A percentile compares a stretch with the other conserved stretches of the same genome.
phyloP scores from a whole-genome alignment of 1,140 invertebrate species.

The Drosophila kepulauana region DNA sequence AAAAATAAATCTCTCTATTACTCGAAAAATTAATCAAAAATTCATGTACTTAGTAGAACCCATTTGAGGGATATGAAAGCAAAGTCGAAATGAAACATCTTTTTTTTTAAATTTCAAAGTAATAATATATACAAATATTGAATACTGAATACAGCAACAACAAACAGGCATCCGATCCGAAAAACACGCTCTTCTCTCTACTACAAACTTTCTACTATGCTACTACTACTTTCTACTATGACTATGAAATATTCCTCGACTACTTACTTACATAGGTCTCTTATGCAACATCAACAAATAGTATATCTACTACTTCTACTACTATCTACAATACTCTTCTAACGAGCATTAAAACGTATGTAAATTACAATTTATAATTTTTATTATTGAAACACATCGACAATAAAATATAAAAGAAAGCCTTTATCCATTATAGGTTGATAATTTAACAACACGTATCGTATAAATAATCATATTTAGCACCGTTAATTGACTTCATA shows the following conservation, averaged over 20 bases:
- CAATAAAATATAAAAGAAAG: constrained; percentile 23
- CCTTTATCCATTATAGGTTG: constrained; percentile 16
- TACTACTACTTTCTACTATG: constrained; percentile 32
- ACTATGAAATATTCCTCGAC: constrained; percentile 26
- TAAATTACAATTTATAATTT: constrained; percentile 49
- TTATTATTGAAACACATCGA: constrained; percentile 23
- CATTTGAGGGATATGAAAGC: not conserved
- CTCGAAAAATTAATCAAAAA: too few relatives aligned
- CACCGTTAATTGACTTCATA: not conserved
- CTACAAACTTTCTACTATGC: constrained; percentile 18
- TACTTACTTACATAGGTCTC: constrained; percentile 35
- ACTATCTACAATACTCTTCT: constrained; percentile 57
- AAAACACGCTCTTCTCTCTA: constrained; percentile 49
- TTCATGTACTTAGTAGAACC: too few relatives aligned
- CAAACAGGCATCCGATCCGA: constrained; percentile 34
- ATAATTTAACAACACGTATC: constrained; percentile 9
- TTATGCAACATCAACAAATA: constrained; percentile 46
- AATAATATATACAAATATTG: constrained; percentile 18
- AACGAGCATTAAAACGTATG: constrained; percentile 64
- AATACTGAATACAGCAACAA: constrained; percentile 44
- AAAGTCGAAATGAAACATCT: not conserved
- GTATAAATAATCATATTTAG: not conserved
- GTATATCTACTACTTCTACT: constrained; percentile 18
- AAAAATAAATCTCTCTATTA: too few relatives aligned
- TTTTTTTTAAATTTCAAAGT: not conserved